Evolutionary conservation across 2,113 vertebrate genomes (phyloP), one percentile per base, ranked within the genome.

Genomic region (Antechinus flavipes): DNA sequence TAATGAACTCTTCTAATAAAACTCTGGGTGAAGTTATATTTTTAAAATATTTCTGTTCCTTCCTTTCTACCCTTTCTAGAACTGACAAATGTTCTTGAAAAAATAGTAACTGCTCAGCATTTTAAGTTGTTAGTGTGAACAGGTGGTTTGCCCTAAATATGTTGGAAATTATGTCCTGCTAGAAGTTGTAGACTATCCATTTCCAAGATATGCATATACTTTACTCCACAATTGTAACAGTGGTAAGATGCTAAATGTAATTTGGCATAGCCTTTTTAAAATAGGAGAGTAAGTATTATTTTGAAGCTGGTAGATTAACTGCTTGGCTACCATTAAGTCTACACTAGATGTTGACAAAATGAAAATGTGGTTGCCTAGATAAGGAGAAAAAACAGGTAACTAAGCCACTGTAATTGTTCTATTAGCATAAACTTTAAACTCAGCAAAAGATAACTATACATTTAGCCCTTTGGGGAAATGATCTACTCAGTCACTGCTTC

Each of bases 301-400:
- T 8, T 96, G 91, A 46, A 1, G 0, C 30, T 95, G 93, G 50
- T 89, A 35, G 49, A 93, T 97, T 93, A 61, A 89, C 93, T 95
- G 0, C 95, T 96, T 54, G 93, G 58, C 95, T 97, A 0, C 93
- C 7, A 0, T 93, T 94, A 93, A 50, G 94, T 84, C 95, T 89
- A 92, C 27, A 95, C 0, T 30, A 93, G 89, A 22, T 96, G 49
- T 93, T 93, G 94, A 61, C 96, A 23, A 90, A 84, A 95, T 93
- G 50, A 97, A 94, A 95, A 35, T 96, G 52, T 91, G 2, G 6
- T 95, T 95, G 26, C 76, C 93, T 97, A 91, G 91, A 92, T 97
- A 96, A 96, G 89, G 61, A 91, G 94, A 94, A 97, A 52, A 96
- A 93, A 94, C 46, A 49, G 12, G 50, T 93, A 96, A 53, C 90